A percentile compares a stretch with the other conserved stretches of the same genome.
Evolutionary conservation across 2,113 vertebrate species (phyloP).

Genomic region (Neotoma lepida): DNA sequence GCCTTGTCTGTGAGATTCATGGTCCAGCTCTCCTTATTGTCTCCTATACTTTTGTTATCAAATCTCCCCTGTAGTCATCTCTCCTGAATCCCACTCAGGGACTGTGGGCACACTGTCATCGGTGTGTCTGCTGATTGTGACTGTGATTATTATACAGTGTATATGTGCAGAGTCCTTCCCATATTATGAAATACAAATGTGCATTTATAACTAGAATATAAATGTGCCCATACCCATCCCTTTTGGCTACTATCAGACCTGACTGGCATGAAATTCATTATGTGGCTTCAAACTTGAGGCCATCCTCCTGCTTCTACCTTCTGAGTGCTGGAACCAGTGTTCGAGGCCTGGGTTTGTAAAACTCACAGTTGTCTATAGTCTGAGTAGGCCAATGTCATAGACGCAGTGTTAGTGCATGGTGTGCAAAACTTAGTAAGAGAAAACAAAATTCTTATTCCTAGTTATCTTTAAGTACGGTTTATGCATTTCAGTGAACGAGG

Average conservation of each 20-base stretch:
- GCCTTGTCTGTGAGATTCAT: not conserved
- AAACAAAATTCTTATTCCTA: not conserved
- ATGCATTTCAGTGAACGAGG: constrained; percentile 88
- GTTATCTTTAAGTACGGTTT: constrained; percentile 43
- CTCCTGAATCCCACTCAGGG: not conserved
- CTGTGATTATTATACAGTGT: not conserved
- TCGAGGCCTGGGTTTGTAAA: not conserved
- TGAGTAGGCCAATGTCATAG: not conserved
- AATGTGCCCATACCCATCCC: not conserved
- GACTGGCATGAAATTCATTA: not conserved
- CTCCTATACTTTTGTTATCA: not conserved
- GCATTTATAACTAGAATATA: not conserved
- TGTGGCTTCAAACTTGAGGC: not conserved
- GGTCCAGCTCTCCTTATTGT: not conserved
- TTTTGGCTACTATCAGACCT: not conserved
- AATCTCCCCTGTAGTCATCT: not conserved
- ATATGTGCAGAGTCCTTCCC: not conserved
- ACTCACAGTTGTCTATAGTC: not conserved
- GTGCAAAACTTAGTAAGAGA: not conserved
- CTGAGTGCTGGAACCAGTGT: not conserved
- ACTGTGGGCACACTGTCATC: not conserved
- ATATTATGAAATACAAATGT: not conserved
- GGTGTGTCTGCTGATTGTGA: not conserved
- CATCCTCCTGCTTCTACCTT: not conserved
- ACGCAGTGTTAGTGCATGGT: not conserved